Evolutionary conservation across 2,113 vertebrate species (phyloP).

Genomic region (Leptobrachium ailaonicum): DNA sequence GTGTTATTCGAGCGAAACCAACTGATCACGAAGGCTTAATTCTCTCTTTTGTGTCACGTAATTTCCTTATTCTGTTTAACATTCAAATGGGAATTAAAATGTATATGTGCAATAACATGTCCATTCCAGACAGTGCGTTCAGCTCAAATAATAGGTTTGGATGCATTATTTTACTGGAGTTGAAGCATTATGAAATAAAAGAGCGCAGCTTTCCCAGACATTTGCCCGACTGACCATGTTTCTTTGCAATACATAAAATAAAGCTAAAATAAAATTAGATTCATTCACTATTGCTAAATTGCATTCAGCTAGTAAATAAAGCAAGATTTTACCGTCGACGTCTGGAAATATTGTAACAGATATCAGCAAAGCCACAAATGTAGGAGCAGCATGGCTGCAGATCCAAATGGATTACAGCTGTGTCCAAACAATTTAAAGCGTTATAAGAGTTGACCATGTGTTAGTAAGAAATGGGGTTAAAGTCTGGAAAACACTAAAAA

Average conservation of each 20-base stretch:
- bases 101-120: constrained; percentile 41
- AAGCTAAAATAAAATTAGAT: not conserved
- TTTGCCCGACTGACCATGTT: constrained; percentile 54
- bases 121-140: constrained; percentile 35
- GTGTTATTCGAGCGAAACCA: constrained; percentile 39
- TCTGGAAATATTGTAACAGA: too few species aligned
- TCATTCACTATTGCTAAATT: too few species aligned
- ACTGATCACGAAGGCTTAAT: constrained; percentile 42
- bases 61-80: constrained; percentile 40
- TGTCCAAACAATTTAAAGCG: too few species aligned
- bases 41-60: constrained; percentile 28
- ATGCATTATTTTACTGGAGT: constrained; percentile 2
- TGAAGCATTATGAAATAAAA: constrained; percentile 1
- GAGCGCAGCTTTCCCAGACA: constrained; percentile 29
- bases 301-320: too few species aligned
- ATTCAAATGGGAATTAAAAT: constrained; percentile 24
- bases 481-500: too few species aligned
- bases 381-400: too few species aligned
- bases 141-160: constrained; percentile 31
- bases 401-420: too few species aligned
- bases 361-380: too few species aligned
- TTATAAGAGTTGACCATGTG: too few species aligned
- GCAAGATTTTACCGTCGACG: too few species aligned
- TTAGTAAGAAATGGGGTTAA: too few species aligned
- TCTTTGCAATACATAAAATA: not conserved